Percentiles rank a stretch among this genome's conserved stretches.
These are phyloP conservation scores for Elaphurus davidianus DNA, from an alignment of 2,113 vertebrate genomes.

Conservation along the genomic window DNA sequence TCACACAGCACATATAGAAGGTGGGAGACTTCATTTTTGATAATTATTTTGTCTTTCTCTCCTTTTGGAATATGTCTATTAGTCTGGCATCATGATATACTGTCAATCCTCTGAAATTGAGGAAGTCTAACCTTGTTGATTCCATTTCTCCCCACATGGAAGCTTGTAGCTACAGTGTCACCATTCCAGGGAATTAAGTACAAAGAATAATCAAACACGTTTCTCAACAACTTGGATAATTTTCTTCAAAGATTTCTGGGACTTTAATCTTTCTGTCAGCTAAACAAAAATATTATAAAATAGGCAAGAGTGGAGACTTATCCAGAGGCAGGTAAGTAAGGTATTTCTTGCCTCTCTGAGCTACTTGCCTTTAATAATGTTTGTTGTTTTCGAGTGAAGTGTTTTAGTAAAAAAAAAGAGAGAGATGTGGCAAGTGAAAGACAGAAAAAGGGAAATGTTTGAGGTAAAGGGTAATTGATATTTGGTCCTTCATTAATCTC, in stretches of 20 bases:
- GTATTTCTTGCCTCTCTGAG: neutral
- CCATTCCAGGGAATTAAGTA: neutral
- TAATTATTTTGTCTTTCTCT: neutral
- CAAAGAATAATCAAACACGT: neutral
- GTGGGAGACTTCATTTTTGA: neutral
- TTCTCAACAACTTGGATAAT: constrained; percentile 22
- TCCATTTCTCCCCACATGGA: neutral
- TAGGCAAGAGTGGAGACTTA: neutral
- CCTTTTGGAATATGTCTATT: neutral
- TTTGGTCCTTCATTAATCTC: neutral
- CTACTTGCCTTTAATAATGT: neutral
- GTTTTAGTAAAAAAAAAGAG: neutral
- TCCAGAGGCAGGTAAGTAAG: neutral
- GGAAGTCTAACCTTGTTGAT: neutral
- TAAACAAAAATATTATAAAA: neutral
- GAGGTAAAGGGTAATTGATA: neutral
- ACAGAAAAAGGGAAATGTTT: neutral
- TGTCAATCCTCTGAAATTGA: neutral
- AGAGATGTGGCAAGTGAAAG: neutral
- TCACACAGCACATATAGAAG: neutral
- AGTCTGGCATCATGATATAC: neutral
- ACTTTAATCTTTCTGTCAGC: neutral
- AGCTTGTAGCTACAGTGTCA: neutral
- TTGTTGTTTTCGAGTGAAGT: neutral
- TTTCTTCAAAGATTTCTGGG: constrained; percentile 21